Evolutionary conservation across 2,888 invertebrate species (phyloP).

Genomic region (Eristalinus sepulchralis): DNA sequence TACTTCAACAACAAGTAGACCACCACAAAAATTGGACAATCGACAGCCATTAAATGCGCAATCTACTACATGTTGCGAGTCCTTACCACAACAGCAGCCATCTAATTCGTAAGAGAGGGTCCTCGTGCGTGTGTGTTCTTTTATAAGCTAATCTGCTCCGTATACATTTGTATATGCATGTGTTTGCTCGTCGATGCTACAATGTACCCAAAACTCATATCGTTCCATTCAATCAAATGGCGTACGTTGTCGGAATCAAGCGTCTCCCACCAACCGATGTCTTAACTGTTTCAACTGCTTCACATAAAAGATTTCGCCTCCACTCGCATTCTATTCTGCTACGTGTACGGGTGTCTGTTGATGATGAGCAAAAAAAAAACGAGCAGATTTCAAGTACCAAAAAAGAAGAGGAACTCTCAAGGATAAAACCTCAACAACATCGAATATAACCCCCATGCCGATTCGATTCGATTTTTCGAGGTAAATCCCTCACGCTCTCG

Average conservation of each 20-base stretch:
- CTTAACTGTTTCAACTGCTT: constrained; percentile 54
- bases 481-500: constrained; percentile 55
- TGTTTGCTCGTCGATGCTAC: not conserved
- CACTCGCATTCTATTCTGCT: not conserved
- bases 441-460: constrained; percentile 47
- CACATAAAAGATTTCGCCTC: constrained; percentile 25
- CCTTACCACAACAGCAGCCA: constrained; percentile 35
- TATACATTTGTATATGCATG: not conserved
- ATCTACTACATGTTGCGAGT: constrained; percentile 63
- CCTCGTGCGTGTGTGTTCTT: constrained; percentile 28
- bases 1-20: constrained; percentile 49
- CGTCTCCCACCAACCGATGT: constrained; percentile 45
- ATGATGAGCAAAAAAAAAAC: constrained; percentile 21
- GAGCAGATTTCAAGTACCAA: constrained; percentile 24
- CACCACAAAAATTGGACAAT: constrained; percentile 56
- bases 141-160: constrained; percentile 27
- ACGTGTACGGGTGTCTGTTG: not conserved
- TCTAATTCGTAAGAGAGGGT: constrained; percentile 10
- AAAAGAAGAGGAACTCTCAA: constrained; percentile 20
- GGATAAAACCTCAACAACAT: constrained; percentile 49
- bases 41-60: constrained; percentile 64
- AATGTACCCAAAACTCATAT: constrained; percentile 45
- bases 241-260: constrained; percentile 43
- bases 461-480: constrained; percentile 62
- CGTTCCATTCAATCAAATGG: constrained; percentile 66